phyloP scores from a whole-genome alignment of 2,888 invertebrate species.

The Sinhomidia bicolor region DNA sequence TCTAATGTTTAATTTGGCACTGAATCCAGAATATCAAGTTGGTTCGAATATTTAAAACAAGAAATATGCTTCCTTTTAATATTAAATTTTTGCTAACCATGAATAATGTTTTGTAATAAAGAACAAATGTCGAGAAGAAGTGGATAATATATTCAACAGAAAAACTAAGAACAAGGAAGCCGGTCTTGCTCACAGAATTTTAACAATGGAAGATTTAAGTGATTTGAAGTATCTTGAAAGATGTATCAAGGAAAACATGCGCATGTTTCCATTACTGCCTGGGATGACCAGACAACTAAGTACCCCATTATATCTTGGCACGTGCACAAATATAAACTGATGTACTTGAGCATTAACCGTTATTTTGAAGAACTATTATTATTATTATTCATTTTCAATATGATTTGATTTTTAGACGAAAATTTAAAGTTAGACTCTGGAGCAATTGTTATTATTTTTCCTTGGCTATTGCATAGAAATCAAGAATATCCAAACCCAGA shows the following conservation, averaged over 20 bases:
- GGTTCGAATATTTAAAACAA: too few relatives aligned
- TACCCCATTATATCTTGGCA: conserved; percentile 1
- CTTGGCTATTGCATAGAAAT: not conserved
- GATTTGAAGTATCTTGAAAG: conserved; percentile 37
- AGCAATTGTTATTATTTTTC: not conserved
- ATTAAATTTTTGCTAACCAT: too few relatives aligned
- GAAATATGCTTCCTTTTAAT: too few relatives aligned
- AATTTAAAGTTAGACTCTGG: not conserved
- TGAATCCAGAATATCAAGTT: not conserved
- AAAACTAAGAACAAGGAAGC: not conserved
- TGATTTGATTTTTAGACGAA: not conserved
- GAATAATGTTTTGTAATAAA: too few relatives aligned
- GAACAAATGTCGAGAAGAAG: conserved; percentile 8
- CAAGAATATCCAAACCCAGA: conserved; percentile 2
- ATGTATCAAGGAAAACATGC: conserved; percentile 20
- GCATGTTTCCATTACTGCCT: not conserved
- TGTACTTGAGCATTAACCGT: too few relatives aligned
- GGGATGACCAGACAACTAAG: not conserved
- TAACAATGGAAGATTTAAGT: not conserved
- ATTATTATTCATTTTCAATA: not conserved
- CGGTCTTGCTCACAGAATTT: not conserved
- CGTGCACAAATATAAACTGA: not conserved
- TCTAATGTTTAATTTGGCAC: not conserved
- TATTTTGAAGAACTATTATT: too few relatives aligned
- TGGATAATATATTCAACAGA: not conserved